Evolutionary conservation across 2,797 vertebrate genomes (phyloP), one percentile per base, ranked within the genome.

Genomic region (Alosa sapidissima): DNA sequence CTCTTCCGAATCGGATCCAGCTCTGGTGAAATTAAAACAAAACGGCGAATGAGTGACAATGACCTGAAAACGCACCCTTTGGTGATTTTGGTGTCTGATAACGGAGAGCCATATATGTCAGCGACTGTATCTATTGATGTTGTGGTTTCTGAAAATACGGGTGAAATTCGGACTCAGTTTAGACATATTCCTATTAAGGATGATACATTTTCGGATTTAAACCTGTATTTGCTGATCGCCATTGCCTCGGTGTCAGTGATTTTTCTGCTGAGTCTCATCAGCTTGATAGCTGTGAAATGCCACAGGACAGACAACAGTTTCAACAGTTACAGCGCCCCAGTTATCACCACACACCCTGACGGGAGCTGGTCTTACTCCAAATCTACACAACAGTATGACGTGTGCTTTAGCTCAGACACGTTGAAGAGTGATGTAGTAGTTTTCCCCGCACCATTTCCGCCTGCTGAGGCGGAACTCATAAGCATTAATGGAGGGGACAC

Each of bases 371-470:
- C 91, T 88, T 93, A 93, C 89, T 93, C 92, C 7, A 93, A 93
- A 88, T 85, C 92, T 87, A 90, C 92, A 84, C 92, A 94, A 83
- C 92, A 93, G 89, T 94, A 94, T 86, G 92, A 93, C 82, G 91
- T 93, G 81, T 93, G 92, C 87, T 92, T 94, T 89, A 92, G 89
- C 16, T 92, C 92, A 13, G 92, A 93, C 86, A 92, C 92, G 1
- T 49, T 92, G 49, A 91, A 92, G 90, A 92, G 51, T 91, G 91
- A 92, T 54, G 87, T 93, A 14, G 89, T 91, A 2, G 91, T 93
- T 85, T 92, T 92, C 58, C 91, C 90, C 0, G 84, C 88, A 0
- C 81, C 85, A 8, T 92, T 88, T 90, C 88, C 92, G 0, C 84
- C 58, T 28, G 14, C 62, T 54, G 88, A 90, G 55, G 87, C 55